Evolutionary conservation across 2,888 invertebrate genomes (phyloP).

Genomic region (Apomyelois bistriatella): DNA sequence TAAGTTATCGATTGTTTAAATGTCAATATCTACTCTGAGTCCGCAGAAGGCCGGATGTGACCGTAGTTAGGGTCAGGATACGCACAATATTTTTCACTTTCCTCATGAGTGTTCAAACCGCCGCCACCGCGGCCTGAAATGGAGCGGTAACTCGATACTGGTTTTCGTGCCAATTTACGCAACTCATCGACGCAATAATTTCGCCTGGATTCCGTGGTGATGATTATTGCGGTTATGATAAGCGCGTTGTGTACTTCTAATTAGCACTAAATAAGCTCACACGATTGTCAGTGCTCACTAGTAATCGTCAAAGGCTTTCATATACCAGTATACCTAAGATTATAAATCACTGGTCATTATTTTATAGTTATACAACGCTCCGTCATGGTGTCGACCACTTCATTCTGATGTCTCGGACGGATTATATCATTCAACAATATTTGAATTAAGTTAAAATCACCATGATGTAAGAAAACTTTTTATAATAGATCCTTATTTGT

Average conservation of each 20-base stretch:
- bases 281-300: neutral
- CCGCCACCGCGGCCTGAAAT: conserved; percentile 45
- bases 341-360: neutral
- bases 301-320: neutral
- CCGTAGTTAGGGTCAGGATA: conserved; percentile 18
- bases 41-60: conserved; percentile 23
- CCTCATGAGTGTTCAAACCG: conserved; percentile 28
- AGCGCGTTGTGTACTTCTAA: conserved; percentile 37
- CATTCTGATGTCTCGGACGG: neutral
- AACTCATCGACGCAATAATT: conserved; percentile 63
- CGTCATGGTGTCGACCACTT: conserved; percentile 15
- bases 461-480: conserved; percentile 1
- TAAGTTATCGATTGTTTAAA: conserved; percentile 35
- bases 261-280: conserved; percentile 27
- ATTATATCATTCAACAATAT: conserved; percentile 6
- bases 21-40: conserved; percentile 29
- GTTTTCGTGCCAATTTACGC: conserved; percentile 65
- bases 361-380: conserved; percentile 14
- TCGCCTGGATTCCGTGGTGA: conserved; percentile 58
- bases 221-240: conserved; percentile 66
- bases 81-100: conserved; percentile 40
- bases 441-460: neutral
- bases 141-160: conserved; percentile 63
- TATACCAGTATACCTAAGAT: neutral
- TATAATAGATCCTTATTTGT: neutral